Percentiles rank a stretch among this genome's conserved stretches.
Conservation (phyloP, 2,888 invertebrate genomes). For the Ectemnius cavifrons region DNA sequence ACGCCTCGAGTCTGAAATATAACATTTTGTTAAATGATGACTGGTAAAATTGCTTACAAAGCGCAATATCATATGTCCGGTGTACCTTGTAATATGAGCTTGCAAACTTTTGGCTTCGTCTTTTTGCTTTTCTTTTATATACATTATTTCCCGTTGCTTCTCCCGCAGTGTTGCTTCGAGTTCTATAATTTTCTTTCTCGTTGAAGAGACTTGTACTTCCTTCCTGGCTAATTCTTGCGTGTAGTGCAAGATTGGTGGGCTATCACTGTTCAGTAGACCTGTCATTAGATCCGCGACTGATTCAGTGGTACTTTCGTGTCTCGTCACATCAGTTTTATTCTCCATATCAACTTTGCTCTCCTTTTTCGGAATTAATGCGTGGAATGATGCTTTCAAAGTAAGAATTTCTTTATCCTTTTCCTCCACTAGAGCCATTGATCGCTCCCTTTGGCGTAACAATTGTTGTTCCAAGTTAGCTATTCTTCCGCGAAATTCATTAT, state of each 20-base stretch:
- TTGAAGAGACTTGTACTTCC: slow-evolving; percentile 87
- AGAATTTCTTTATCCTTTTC: slow-evolving; percentile 89
- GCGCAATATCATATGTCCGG: neutral
- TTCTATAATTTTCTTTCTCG: slow-evolving; percentile 86
- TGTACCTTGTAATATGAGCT: slow-evolving; percentile 74
- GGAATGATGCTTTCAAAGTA: slow-evolving; percentile 81
- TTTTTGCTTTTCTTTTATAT: slow-evolving; percentile 69
- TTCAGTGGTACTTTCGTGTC: slow-evolving; percentile 64
- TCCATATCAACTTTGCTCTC: slow-evolving; percentile 62
- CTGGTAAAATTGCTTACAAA: too few species aligned
- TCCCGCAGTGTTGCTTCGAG: slow-evolving; percentile 76
- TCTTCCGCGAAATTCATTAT: slow-evolving; percentile 80
- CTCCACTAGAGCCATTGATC: slow-evolving; percentile 87
- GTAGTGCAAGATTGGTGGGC: slow-evolving; percentile 89
- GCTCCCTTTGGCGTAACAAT: slow-evolving; percentile 87
- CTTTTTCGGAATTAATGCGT: slow-evolving; percentile 79
- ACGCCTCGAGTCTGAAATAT: slow-evolving; percentile 82
- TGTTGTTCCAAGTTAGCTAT: slow-evolving; percentile 85
- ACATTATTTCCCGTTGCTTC: slow-evolving; percentile 72
- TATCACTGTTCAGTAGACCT: slow-evolving; percentile 79
- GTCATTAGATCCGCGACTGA: slow-evolving; percentile 68
- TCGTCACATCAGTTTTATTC: slow-evolving; percentile 65
- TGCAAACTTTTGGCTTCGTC: slow-evolving; percentile 70
- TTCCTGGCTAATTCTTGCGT: slow-evolving; percentile 89
- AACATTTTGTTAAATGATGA: neutral